Conservation (phyloP, 1,140 invertebrate species). For the Aphelenchoides avenae region DNA sequence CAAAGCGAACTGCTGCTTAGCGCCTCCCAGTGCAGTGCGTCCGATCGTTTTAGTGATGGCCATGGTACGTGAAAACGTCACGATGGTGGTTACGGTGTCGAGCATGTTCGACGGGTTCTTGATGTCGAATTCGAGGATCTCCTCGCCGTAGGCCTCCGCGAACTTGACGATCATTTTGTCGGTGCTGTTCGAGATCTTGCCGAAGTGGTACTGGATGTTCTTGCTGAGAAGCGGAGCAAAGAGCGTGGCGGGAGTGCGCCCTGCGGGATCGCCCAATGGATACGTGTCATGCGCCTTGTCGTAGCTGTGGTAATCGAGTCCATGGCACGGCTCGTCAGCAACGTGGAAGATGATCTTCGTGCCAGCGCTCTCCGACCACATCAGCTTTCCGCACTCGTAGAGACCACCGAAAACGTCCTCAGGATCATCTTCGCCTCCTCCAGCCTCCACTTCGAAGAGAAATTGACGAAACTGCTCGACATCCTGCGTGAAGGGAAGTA, state of each 20-base stretch:
- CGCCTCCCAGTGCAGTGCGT: background rate
- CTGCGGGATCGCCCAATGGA: slow-evolving; percentile 5
- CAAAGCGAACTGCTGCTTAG: background rate
- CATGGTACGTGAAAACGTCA: too few relatives aligned
- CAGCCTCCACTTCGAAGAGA: too few relatives aligned
- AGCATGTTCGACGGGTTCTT: background rate
- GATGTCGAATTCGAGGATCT: slow-evolving; percentile 2
- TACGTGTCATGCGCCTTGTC: slow-evolving; percentile 6
- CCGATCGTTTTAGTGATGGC: slow-evolving; percentile 1
- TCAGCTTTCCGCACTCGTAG: too few relatives aligned
- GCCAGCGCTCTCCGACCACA: too few relatives aligned
- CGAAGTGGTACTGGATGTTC: slow-evolving; percentile 9
- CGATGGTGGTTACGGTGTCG: background rate
- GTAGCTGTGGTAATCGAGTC: too few relatives aligned
- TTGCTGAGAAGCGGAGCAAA: background rate
- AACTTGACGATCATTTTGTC: slow-evolving; percentile 3
- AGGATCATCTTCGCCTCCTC: too few relatives aligned
- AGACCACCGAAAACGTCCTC: too few relatives aligned
- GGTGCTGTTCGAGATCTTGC: slow-evolving; percentile 1
- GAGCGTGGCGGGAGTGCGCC: background rate
- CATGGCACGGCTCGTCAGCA: too few relatives aligned
- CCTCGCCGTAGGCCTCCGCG: background rate
- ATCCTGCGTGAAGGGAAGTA: too few relatives aligned
- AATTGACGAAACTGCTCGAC: too few relatives aligned
- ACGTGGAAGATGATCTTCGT: too few relatives aligned